Evolutionary conservation across 2,888 invertebrate genomes (phyloP).

Genomic region (Drosophila recens): DNA sequence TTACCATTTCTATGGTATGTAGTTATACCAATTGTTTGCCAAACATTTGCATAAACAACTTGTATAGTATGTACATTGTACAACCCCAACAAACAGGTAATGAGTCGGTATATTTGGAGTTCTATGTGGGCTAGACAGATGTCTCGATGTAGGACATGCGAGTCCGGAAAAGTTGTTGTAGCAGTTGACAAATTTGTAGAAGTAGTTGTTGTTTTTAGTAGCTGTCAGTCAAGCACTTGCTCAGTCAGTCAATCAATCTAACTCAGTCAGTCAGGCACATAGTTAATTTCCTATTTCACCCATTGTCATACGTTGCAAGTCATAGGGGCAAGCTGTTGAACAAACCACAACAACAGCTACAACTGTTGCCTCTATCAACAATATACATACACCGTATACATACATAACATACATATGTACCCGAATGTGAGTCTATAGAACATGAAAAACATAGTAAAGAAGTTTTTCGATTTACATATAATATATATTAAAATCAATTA

Average conservation of each 20-base stretch:
- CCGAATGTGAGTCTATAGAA: constrained; percentile 20
- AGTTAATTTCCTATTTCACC: constrained; percentile 38
- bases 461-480: background rate
- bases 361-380: constrained; percentile 14
- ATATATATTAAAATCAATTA: background rate
- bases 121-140: no score
- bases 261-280: background rate
- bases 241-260: constrained; percentile 7
- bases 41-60: no score
- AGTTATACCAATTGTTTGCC: no score
- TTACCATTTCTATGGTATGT: no score
- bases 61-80: no score
- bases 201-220: background rate
- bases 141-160: no score
- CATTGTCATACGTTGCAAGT: constrained; percentile 40
- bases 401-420: no score
- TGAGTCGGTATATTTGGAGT: background rate
- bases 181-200: background rate
- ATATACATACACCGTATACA: no score
- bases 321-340: constrained; percentile 46
- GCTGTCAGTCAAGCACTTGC: no score
- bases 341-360: constrained; percentile 3
- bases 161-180: constrained; percentile 29
- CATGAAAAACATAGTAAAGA: background rate
- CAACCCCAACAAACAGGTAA: background rate